These are phyloP conservation scores for Tridacna crocea DNA, from an alignment of 2,888 invertebrate species.

Conservation along the genomic window DNA sequence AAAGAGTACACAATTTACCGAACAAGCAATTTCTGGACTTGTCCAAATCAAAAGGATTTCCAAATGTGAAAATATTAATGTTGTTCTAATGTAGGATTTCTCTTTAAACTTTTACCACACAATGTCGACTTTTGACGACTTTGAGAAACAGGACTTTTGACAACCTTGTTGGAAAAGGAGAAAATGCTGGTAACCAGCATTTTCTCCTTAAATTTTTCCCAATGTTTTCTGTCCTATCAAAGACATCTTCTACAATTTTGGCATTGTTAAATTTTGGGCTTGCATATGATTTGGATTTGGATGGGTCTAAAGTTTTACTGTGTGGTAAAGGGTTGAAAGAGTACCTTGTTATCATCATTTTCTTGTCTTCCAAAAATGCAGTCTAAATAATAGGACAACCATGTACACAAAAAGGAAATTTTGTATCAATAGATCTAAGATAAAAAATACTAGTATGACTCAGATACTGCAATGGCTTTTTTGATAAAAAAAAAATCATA, in stretches of 20 bases:
- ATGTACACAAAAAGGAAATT: neutral
- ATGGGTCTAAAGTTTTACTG: neutral
- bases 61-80: neutral
- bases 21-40: neutral
- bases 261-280: neutral
- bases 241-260: too few relatives aligned
- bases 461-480: too few relatives aligned
- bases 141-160: neutral
- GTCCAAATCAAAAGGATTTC: neutral
- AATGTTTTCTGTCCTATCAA: too few relatives aligned
- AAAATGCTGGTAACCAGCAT: neutral
- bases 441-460: too few relatives aligned
- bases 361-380: too few relatives aligned
- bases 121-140: neutral
- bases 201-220: neutral
- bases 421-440: too few relatives aligned
- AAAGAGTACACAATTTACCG: neutral
- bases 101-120: neutral
- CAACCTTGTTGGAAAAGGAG: neutral
- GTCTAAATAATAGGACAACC: neutral
- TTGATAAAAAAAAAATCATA: too few relatives aligned
- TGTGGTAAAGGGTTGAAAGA: neutral
- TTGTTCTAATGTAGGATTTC: neutral
- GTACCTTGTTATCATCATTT: too few relatives aligned
- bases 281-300: neutral